Conservation (phyloP, 2,888 invertebrate genomes). For the Tipula helvola region DNA sequence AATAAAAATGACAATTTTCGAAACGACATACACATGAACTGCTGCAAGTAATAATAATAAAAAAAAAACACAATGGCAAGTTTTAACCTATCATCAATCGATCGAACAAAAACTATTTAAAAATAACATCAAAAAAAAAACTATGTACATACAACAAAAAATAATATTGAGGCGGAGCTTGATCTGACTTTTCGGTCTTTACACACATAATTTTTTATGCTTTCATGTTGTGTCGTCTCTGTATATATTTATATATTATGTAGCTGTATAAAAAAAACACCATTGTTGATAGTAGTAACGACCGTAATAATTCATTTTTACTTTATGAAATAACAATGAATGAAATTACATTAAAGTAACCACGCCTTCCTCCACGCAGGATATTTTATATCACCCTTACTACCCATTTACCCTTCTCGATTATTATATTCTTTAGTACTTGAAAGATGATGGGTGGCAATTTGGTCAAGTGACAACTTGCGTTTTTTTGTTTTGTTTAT, state of each 20-base stretch:
- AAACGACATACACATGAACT: not conserved
- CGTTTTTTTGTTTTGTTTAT: not conserved
- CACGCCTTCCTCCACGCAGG: not conserved
- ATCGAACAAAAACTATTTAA: not conserved
- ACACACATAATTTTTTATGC: not conserved
- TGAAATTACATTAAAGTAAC: not conserved
- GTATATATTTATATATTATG: not conserved
- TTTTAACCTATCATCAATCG: conserved; percentile 4
- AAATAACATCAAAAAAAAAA: not conserved
- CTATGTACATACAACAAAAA: not conserved
- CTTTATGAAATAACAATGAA: not conserved
- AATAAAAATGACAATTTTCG: not conserved
- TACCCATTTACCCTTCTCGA: no score
- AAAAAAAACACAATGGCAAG: not conserved
- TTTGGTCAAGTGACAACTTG: not conserved
- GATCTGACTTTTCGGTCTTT: conserved; percentile 4
- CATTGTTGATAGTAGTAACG: not conserved
- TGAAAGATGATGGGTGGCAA: not conserved
- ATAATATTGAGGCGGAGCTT: not conserved
- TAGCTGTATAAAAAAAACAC: not conserved
- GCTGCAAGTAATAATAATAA: not conserved
- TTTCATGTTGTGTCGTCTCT: not conserved
- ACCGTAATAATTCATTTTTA: not conserved
- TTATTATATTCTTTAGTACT: not conserved
- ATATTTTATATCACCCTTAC: not conserved